A percentile compares a stretch with the other conserved stretches of the same genome.
Evolutionary conservation across 2,888 invertebrate species (phyloP).

Genomic region (Corythucha ciliata): DNA sequence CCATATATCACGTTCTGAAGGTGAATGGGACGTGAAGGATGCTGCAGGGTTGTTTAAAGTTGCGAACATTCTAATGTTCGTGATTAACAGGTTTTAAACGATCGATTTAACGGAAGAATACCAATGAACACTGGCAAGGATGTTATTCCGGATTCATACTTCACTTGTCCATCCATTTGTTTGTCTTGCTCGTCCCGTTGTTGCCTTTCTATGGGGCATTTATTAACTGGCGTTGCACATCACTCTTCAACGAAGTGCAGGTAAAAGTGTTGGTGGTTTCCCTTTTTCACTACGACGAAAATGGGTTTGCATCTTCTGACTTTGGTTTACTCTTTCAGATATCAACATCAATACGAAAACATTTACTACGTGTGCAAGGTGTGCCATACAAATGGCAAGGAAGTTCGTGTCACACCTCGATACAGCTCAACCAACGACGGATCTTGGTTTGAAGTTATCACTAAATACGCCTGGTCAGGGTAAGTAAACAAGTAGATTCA

Average conservation of each 20-base stretch:
- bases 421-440: conserved; percentile 44
- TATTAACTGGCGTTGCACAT: conserved; percentile 53
- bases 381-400: conserved; percentile 53
- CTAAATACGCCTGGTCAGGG: conserved; percentile 69
- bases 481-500: conserved; percentile 42
- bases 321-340: conserved; percentile 42
- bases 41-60: not conserved
- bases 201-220: conserved; percentile 57
- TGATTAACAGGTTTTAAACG: conserved; percentile 53
- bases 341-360: conserved; percentile 67
- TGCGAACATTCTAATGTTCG: not conserved
- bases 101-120: conserved; percentile 61
- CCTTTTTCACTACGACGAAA: not conserved
- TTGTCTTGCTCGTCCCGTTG: conserved; percentile 58
- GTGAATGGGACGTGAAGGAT: conserved; percentile 40
- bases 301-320: conserved; percentile 15
- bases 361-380: conserved; percentile 54
- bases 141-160: conserved; percentile 68
- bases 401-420: conserved; percentile 51
- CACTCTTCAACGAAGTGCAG: conserved; percentile 42
- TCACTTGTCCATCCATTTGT: conserved; percentile 63
- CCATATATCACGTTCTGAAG: conserved; percentile 59
- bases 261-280: conserved; percentile 32
- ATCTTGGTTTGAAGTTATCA: conserved; percentile 55
- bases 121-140: conserved; percentile 52